These are phyloP conservation scores for Enoplosus armatus DNA, from an alignment of 2,797 vertebrate species.

Conservation along the genomic window DNA sequence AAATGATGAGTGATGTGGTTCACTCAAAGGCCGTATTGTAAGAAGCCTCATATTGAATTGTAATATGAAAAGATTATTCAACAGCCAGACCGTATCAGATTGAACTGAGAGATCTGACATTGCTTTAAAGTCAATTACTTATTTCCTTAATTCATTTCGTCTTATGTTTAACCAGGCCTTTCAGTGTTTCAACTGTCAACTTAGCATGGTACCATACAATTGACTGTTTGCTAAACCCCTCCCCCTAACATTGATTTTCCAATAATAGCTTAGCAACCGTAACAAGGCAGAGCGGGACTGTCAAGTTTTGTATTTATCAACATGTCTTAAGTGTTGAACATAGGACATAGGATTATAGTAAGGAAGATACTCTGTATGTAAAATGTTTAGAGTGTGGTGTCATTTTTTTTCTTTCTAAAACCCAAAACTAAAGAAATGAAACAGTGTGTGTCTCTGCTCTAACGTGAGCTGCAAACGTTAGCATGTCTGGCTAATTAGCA, in stretches of 20 bases:
- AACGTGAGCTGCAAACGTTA: not conserved
- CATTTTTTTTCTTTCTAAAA: not conserved
- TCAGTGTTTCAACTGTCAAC: conserved; percentile 29
- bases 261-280: conserved; percentile 7
- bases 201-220: conserved; percentile 12
- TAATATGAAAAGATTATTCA: conserved; percentile 72
- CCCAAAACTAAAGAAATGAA: not conserved
- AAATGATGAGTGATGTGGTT: conserved; percentile 66
- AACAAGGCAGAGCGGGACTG: not conserved
- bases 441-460: not conserved
- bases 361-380: not conserved
- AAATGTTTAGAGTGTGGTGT: not conserved
- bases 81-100: conserved; percentile 56
- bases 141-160: conserved; percentile 46
- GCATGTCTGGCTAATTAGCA: not conserved
- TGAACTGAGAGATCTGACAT: conserved; percentile 45
- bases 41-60: conserved; percentile 68
- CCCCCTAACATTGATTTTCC: conserved; percentile 9
- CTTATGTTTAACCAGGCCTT: conserved; percentile 41
- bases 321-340: not conserved
- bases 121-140: conserved; percentile 49
- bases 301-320: conserved; percentile 6
- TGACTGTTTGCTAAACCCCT: not conserved
- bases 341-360: not conserved
- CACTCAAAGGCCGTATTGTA: conserved; percentile 55